phyloP scores from a whole-genome alignment of 2,113 vertebrate species.

The Lycocorax pyrrhopterus region DNA sequence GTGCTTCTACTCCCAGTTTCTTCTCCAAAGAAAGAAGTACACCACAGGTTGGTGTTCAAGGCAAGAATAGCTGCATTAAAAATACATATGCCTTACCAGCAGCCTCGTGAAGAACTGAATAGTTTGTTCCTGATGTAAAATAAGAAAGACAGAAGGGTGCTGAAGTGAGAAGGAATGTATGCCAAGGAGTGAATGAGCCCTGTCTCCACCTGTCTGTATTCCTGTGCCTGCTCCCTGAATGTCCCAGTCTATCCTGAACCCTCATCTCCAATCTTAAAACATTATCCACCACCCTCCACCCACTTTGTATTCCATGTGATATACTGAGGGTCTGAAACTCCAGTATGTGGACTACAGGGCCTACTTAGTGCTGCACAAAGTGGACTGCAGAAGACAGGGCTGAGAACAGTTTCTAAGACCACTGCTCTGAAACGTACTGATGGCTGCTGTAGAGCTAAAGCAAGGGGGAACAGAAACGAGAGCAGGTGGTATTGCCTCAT shows the following conservation, averaged over 20 bases:
- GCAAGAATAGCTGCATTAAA: background rate
- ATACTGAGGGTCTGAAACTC: background rate
- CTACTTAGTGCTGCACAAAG: background rate
- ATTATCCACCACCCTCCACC: background rate
- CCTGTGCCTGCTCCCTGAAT: background rate
- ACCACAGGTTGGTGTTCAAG: background rate
- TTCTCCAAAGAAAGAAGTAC: background rate
- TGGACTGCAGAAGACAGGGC: background rate
- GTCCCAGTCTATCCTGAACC: background rate
- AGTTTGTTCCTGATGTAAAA: background rate
- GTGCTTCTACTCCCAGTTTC: background rate
- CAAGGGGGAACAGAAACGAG: conserved; percentile 16
- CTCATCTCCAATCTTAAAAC: background rate
- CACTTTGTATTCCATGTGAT: background rate
- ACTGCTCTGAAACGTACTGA: background rate
- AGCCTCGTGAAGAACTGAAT: background rate
- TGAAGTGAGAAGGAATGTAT: background rate
- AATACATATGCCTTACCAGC: background rate
- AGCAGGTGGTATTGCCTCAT: conserved; percentile 28
- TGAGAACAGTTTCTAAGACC: background rate
- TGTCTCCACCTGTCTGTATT: background rate
- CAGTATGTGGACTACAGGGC: background rate
- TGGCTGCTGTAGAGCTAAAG: background rate
- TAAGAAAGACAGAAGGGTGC: background rate
- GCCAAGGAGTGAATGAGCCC: background rate